Evolutionary conservation across 2,888 invertebrate species (phyloP), one percentile per base, ranked within the genome.

Genomic region (Spialia ferax): DNA sequence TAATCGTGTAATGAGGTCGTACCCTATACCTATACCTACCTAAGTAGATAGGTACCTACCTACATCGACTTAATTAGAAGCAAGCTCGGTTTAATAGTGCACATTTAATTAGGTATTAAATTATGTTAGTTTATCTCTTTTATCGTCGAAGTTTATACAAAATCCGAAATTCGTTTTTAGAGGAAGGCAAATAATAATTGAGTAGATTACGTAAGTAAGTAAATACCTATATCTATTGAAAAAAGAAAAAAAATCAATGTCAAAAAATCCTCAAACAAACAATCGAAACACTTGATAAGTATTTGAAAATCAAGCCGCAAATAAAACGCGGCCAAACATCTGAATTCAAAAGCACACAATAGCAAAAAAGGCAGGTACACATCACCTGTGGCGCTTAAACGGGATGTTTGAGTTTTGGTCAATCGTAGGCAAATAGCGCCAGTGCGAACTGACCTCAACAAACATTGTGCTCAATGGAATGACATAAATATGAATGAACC

Each of bases 381-480:
- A 73, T 84, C 88, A 91, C 89, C 90, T 91, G 91, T 89, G 91
- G 91, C 91, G 91, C 91, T 91, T 81, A 79, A 77, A 74, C 79
- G 77, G 79, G 78, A 79, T 78, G 77, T 80, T 82, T 82, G 77
- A 54, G 23, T 45, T 77, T 77, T 80, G 82, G 82, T 83, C 82
- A 82, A 73, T 65, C 57, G 72, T 78, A 76, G 73, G 75, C 81
- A 87, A 87, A 88, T 79, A 89, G 78, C 82, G 85, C 83, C 85
- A 80, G 84, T 83, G 89, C 82, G 83, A 88, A 87, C 82, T 83
- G 81, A 79, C 84, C 88, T 86, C 74, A 73, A 80, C 85, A 90
- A 90, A 90, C 84, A 91, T 76, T 72, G 62, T 68, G 70, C 72
- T 85, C 79, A 85, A 87, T 89, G 84, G 79, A 76, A 73, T 78